Evolutionary conservation across 2,797 vertebrate genomes (phyloP).

Genomic region (Fundulus diaphanus): DNA sequence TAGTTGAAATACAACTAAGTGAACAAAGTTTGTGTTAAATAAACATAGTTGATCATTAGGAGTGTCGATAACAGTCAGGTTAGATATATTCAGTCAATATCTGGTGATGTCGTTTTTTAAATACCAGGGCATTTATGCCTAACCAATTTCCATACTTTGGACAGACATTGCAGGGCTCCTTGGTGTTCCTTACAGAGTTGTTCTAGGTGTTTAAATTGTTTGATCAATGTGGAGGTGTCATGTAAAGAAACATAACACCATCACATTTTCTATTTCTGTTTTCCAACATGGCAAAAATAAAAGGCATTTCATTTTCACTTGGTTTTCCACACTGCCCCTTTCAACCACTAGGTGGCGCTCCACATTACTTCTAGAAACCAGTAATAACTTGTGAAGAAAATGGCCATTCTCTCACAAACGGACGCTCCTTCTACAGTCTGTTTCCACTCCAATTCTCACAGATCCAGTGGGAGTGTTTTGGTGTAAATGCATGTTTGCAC

Average conservation of each 20-base stretch:
- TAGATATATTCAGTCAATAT: background rate
- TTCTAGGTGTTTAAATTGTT: background rate
- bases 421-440: slow-evolving; percentile 4
- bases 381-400: slow-evolving; percentile 10
- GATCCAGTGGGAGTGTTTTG: slow-evolving; percentile 9
- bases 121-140: no score
- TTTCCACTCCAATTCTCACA: slow-evolving; percentile 24
- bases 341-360: slow-evolving; percentile 39
- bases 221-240: background rate
- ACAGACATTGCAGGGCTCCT: background rate
- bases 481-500: slow-evolving; percentile 30
- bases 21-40: background rate
- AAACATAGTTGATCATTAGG: slow-evolving; percentile 3
- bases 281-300: background rate
- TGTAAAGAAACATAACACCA: background rate
- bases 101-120: background rate
- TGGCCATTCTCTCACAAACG: background rate
- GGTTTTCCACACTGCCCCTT: slow-evolving; percentile 15
- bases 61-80: slow-evolving; percentile 16
- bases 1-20: background rate
- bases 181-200: background rate
- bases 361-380: background rate
- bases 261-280: background rate
- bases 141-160: background rate
- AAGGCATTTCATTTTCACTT: background rate